Evolutionary conservation across 2,113 vertebrate species (phyloP).

Genomic region (Enhydra lutris): DNA sequence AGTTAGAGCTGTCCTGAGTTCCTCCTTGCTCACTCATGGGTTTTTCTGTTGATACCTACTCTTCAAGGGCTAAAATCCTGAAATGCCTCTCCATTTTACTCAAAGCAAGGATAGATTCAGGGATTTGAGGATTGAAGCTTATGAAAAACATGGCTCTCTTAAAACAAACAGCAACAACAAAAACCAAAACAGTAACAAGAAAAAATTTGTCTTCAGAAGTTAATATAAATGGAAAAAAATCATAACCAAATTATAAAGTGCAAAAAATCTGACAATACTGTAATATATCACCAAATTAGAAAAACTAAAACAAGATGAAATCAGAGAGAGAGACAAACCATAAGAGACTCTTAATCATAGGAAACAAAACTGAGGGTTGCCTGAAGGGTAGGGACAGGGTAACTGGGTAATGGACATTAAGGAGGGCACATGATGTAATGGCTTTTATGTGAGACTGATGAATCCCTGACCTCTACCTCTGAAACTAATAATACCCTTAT

Average conservation of each 20-base stretch:
- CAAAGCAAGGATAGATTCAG: neutral
- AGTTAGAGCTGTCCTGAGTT: no score
- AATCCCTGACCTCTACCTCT: no score
- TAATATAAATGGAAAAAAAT: neutral
- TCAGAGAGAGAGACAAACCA: no score
- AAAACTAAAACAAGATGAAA: neutral
- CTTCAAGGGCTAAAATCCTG: neutral
- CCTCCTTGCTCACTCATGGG: neutral
- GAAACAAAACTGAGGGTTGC: no score
- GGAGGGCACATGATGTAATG: no score
- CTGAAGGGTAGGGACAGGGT: no score
- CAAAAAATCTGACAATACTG: neutral
- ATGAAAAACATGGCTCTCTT: neutral
- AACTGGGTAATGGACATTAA: no score
- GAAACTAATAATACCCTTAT: no score
- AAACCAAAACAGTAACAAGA: neutral
- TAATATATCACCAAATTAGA: neutral
- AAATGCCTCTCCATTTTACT: neutral
- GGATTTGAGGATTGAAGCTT: neutral
- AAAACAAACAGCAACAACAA: neutral
- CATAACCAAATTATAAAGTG: neutral
- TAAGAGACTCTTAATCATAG: no score
- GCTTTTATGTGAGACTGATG: no score
- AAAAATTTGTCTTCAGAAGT: neutral
- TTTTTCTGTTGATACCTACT: neutral